Conservation (phyloP, 2,797 vertebrate species). For the Pteropus rufus region DNA sequence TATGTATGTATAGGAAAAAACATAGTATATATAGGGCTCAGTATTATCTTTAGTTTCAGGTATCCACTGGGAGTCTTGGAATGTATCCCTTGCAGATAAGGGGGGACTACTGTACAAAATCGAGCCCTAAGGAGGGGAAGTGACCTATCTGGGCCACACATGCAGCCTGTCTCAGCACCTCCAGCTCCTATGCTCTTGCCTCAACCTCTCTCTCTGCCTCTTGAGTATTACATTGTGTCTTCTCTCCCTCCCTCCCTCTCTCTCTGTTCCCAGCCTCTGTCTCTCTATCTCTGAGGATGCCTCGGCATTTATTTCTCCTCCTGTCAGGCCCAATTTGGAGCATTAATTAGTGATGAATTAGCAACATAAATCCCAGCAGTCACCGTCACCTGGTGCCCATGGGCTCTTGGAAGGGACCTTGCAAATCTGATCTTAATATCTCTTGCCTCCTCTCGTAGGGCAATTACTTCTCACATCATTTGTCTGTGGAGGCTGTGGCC, state of each 20-base stretch:
- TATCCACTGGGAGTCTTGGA: background rate
- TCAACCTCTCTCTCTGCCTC: background rate
- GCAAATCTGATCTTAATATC: constrained; percentile 77
- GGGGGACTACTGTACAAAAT: background rate
- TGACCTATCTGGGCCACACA: fast-evolving
- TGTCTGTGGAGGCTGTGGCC: constrained; percentile 71
- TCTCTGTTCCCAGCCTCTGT: background rate
- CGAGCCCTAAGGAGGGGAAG: background rate
- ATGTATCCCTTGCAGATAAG: background rate
- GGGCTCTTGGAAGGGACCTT: constrained; percentile 75
- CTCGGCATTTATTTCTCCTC: background rate
- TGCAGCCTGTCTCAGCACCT: fast-evolving
- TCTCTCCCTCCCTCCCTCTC: no score
- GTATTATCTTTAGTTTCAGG: background rate
- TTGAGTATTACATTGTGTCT: background rate
- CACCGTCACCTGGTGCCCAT: constrained; percentile 50
- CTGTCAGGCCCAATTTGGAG: constrained; percentile 70
- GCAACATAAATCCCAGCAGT: constrained; percentile 72
- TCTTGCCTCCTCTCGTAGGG: constrained; percentile 75
- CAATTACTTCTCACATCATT: constrained; percentile 80
- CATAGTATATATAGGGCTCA: background rate
- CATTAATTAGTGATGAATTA: constrained; percentile 84
- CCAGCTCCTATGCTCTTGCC: fast-evolving
- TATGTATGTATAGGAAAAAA: background rate
- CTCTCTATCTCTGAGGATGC: background rate